Conservation (phyloP, 2,797 vertebrate genomes). For the Urophycis tenuis region DNA sequence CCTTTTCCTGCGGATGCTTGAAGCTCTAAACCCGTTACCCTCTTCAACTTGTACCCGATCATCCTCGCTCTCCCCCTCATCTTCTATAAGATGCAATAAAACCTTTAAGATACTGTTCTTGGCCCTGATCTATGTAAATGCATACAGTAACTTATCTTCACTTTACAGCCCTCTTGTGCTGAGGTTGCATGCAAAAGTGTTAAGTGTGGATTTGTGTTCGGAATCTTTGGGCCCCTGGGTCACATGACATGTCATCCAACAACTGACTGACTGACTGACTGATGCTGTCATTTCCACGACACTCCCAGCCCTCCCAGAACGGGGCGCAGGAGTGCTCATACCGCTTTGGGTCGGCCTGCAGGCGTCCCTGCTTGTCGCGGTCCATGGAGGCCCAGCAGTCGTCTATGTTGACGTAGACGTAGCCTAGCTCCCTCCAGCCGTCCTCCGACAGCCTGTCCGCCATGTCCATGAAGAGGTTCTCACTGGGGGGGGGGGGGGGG, state of each 20-base stretch:
- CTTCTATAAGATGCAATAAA: neutral
- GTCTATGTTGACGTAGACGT: constrained; percentile 86
- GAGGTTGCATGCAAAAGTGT: neutral
- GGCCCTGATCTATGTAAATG: neutral
- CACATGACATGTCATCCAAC: neutral
- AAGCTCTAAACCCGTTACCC: too few relatives aligned
- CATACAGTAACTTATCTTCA: neutral
- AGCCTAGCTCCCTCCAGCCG: constrained; percentile 90
- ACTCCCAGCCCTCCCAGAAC: neutral
- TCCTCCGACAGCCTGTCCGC: constrained; percentile 82
- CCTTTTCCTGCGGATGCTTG: too few relatives aligned
- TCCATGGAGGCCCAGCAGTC: constrained; percentile 87
- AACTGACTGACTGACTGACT: neutral
- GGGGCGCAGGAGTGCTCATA: constrained; percentile 7
- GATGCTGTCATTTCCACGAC: neutral
- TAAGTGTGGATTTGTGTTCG: neutral
- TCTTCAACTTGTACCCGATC: too few relatives aligned
- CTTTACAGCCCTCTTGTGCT: neutral
- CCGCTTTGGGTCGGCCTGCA: constrained; percentile 81
- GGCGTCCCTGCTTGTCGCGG: constrained; percentile 69
- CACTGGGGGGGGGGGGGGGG: constrained; percentile 36
- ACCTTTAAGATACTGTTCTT: neutral
- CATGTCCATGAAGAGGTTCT: constrained; percentile 85
- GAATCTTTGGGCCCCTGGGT: neutral
- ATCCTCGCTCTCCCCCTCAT: neutral